A percentile compares a stretch with the other conserved stretches of the same genome.
Evolutionary conservation across 2,888 invertebrate species (phyloP).

Genomic region (Andrena hattorfiana): DNA sequence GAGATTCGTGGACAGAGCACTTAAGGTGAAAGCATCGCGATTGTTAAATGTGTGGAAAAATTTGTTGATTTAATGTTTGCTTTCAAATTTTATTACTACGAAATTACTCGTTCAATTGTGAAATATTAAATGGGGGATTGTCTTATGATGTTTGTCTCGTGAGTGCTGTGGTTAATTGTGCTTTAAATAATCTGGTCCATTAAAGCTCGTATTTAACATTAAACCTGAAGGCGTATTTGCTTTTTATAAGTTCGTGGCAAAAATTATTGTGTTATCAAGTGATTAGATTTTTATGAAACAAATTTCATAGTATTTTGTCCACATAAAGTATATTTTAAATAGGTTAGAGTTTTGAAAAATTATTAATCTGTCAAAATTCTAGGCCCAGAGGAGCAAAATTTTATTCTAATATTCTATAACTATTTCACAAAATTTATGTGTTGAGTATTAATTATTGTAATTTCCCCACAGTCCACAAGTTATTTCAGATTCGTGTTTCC

Average conservation of each 20-base stretch:
- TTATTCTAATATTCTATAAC: not conserved
- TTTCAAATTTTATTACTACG: not conserved
- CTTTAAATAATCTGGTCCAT: not conserved
- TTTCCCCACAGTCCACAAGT: not conserved
- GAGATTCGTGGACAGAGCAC: not conserved
- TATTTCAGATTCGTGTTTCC: no score
- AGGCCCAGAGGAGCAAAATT: not conserved
- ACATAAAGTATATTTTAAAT: no score
- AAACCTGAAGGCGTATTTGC: not conserved
- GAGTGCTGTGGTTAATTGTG: not conserved
- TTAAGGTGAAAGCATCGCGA: conserved; percentile 39
- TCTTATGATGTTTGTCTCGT: not conserved
- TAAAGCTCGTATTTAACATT: not conserved
- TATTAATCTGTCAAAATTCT: not conserved
- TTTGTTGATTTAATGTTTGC: not conserved
- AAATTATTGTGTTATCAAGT: no score
- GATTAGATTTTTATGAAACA: no score
- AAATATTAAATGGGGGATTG: no score
- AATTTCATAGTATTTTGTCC: no score
- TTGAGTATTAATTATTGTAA: not conserved
- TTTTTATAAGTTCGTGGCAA: not conserved
- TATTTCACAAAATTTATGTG: no score
- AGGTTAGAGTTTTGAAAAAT: not conserved
- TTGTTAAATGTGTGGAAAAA: conserved; percentile 9
- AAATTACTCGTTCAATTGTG: not conserved